A percentile compares a stretch with the other conserved stretches of the same genome.
Evolutionary conservation across 2,888 invertebrate genomes (phyloP).

Genomic region (Vandiemenella viatica): DNA sequence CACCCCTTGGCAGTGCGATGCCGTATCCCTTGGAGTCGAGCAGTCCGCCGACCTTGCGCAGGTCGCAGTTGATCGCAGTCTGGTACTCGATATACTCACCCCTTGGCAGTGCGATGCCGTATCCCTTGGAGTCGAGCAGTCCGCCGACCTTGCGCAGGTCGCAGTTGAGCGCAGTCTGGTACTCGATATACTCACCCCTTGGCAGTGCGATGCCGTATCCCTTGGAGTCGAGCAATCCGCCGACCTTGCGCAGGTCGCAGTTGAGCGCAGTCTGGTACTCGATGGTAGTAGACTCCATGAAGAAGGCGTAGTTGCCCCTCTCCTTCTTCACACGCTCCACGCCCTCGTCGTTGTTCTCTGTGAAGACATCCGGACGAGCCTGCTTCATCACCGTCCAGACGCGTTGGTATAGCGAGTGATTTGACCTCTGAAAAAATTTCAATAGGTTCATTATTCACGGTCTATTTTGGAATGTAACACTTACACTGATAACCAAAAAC

Average conservation of each 20-base stretch:
- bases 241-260: slow-evolving; percentile 72
- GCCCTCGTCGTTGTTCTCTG: slow-evolving; percentile 69
- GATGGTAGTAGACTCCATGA: slow-evolving; percentile 91
- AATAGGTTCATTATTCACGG: no score
- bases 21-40: no score
- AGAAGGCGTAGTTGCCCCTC: slow-evolving; percentile 73
- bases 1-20: no score
- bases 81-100: no score
- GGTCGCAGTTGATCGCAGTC: no score
- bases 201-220: slow-evolving; percentile 90
- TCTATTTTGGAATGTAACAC: no score
- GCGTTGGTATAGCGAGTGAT: slow-evolving; percentile 72
- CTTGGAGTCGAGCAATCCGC: slow-evolving; percentile 70
- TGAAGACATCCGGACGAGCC: slow-evolving; percentile 68
- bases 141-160: no score
- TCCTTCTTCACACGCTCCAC: slow-evolving; percentile 67
- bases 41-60: no score
- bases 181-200: slow-evolving; percentile 49
- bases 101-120: no score
- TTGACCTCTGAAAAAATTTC: slow-evolving; percentile 72
- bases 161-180: no score
- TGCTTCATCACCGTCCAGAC: slow-evolving; percentile 91
- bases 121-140: no score
- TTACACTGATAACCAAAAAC: no score
- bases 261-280: slow-evolving; percentile 80